Percentiles rank a stretch among this genome's conserved stretches.
Evolutionary conservation across 2,113 vertebrate genomes (phyloP).

Genomic region (Semnopithecus entellus): DNA sequence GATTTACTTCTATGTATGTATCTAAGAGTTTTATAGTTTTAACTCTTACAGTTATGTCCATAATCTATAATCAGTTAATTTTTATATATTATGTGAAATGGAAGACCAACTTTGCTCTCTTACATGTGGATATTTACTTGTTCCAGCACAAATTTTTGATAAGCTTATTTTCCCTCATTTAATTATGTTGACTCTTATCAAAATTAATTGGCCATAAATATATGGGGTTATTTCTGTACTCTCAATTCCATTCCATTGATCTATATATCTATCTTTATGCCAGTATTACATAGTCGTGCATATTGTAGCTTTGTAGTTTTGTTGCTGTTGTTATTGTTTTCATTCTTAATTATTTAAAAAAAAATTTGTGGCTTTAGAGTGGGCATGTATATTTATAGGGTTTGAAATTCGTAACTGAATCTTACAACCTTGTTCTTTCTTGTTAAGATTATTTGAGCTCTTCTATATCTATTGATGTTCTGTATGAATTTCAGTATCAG

Average conservation of each 20-base stretch:
- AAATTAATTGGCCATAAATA: not conserved
- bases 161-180: not conserved
- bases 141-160: not conserved
- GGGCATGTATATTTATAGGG: too few species aligned
- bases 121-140: not conserved
- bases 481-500: not conserved
- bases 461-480: not conserved
- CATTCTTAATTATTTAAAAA: too few species aligned
- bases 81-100: not conserved
- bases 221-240: not conserved
- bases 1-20: not conserved
- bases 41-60: not conserved
- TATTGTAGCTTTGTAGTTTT: not conserved
- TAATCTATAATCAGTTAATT: not conserved
- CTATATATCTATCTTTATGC: not conserved
- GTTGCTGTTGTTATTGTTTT: too few species aligned
- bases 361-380: accelerated
- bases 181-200: not conserved
- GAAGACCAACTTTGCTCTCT: not conserved
- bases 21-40: not conserved
- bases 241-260: not conserved
- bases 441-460: not conserved
- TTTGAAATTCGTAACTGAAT: not conserved
- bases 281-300: not conserved
- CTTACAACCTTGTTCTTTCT: not conserved